These are phyloP conservation scores for Hoplodrina ambigua DNA, from an alignment of 2,888 invertebrate genomes.

Conservation along the genomic window DNA sequence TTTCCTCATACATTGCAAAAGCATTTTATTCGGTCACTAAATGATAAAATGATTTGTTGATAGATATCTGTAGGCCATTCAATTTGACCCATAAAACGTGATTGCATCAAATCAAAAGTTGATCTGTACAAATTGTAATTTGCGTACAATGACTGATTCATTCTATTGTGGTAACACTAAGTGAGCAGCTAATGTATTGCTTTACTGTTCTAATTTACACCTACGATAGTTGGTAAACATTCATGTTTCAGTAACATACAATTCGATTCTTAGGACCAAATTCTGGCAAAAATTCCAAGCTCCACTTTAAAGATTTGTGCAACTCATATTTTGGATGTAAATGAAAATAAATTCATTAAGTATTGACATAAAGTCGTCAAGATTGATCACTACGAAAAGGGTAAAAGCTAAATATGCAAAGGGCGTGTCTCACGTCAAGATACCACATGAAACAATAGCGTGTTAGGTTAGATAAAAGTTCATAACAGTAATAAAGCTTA, in stretches of 20 bases:
- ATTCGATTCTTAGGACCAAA: background rate
- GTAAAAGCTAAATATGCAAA: slow-evolving; percentile 7
- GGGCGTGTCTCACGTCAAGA: background rate
- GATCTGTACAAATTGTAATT: slow-evolving; percentile 64
- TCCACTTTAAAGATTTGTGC: background rate
- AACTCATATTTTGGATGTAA: background rate
- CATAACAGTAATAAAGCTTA: slow-evolving; percentile 9
- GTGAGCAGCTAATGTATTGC: slow-evolving; percentile 56
- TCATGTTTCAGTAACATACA: slow-evolving; percentile 11
- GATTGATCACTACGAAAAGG: background rate
- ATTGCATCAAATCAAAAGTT: slow-evolving; percentile 52
- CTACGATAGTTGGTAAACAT: slow-evolving; percentile 19
- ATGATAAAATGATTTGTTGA: slow-evolving; percentile 27
- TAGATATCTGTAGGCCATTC: slow-evolving; percentile 28
- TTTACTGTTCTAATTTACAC: slow-evolving; percentile 40
- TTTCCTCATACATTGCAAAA: slow-evolving; percentile 28
- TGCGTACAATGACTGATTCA: slow-evolving; percentile 77
- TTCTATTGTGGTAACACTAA: slow-evolving; percentile 57
- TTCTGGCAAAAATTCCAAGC: background rate
- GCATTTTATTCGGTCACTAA: background rate
- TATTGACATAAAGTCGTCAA: background rate
- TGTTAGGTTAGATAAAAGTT: slow-evolving; percentile 28
- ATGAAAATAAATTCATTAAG: background rate
- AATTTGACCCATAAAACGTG: slow-evolving; percentile 49
- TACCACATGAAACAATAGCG: slow-evolving; percentile 19